phyloP scores from a whole-genome alignment of 2,888 invertebrate species.

The Ormyrus nitidulus region DNA sequence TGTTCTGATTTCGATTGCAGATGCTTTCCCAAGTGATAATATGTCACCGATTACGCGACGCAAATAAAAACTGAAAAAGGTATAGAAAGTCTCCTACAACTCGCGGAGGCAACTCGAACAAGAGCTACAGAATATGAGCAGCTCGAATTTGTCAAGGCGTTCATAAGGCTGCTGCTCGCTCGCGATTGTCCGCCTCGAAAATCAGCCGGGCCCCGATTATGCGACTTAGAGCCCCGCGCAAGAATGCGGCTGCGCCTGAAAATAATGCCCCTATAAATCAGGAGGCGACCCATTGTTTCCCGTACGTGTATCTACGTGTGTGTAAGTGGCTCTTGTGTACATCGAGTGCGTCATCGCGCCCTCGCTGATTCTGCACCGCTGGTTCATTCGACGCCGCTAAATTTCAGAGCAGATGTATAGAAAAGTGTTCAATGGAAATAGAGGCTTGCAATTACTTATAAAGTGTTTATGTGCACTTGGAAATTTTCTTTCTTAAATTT shows the following conservation, averaged over 20 bases:
- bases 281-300: slow-evolving; percentile 55
- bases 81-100: too few species aligned
- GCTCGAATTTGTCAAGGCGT: slow-evolving; percentile 42
- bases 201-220: slow-evolving; percentile 5
- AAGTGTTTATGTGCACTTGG: too few species aligned
- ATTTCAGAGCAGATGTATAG: too few species aligned
- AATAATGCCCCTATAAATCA: slow-evolving; percentile 73
- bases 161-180: slow-evolving; percentile 5
- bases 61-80: too few species aligned
- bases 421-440: too few species aligned
- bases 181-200: slow-evolving; percentile 28
- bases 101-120: background rate
- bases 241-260: slow-evolving; percentile 28
- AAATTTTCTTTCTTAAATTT: too few species aligned
- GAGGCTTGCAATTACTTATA: too few species aligned
- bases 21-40: too few species aligned
- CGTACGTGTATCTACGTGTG: background rate
- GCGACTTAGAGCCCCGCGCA: background rate
- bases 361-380: background rate
- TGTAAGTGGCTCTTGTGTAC: background rate
- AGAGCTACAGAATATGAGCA: slow-evolving; percentile 9
- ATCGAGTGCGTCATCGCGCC: background rate
- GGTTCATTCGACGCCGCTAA: too few species aligned
- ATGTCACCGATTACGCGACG: too few species aligned
- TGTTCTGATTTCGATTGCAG: too few species aligned